These are phyloP conservation scores for Platichthys flesus DNA, from an alignment of 2,113 vertebrate species.

Conservation along the genomic window DNA sequence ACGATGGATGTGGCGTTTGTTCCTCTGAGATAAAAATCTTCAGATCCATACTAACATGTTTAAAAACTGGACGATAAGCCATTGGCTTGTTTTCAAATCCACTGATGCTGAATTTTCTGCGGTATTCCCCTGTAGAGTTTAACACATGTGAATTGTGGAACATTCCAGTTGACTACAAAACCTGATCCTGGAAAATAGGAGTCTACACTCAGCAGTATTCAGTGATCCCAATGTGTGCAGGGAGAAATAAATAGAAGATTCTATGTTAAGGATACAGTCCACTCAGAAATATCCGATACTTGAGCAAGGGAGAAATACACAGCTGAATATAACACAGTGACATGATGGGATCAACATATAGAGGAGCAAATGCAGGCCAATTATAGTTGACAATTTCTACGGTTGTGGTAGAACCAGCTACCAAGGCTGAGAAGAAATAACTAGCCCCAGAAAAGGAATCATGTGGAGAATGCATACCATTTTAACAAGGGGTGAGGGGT, in stretches of 20 bases:
- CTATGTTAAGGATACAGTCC: conserved; percentile 42
- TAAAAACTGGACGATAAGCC: conserved; percentile 7
- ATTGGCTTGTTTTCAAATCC: conserved; percentile 20
- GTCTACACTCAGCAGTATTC: conserved; percentile 61
- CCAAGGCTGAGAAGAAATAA: conserved; percentile 61
- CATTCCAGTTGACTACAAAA: conserved; percentile 76
- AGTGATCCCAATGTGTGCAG: conserved; percentile 49
- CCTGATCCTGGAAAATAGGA: conserved; percentile 48
- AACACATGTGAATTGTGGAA: conserved; percentile 37
- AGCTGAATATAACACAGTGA: conserved; percentile 58
- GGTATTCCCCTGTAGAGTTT: conserved; percentile 24
- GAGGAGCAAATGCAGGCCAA: conserved; percentile 64
- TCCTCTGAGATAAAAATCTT: too few relatives aligned
- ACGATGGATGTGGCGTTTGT: neutral
- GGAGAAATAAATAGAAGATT: conserved; percentile 66
- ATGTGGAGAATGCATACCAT: conserved; percentile 71
- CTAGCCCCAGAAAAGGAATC: conserved; percentile 64
- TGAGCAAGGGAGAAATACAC: conserved; percentile 51
- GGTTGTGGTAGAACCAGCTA: conserved; percentile 71
- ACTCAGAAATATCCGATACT: conserved; percentile 65
- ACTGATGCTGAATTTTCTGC: neutral
- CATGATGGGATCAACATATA: conserved; percentile 58
- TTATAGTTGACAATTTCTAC: conserved; percentile 64
- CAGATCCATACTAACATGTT: neutral
- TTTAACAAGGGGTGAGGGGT: conserved; percentile 77